These are phyloP conservation scores for Trachelus tabidus DNA, from an alignment of 2,888 invertebrate genomes.

Conservation along the genomic window DNA sequence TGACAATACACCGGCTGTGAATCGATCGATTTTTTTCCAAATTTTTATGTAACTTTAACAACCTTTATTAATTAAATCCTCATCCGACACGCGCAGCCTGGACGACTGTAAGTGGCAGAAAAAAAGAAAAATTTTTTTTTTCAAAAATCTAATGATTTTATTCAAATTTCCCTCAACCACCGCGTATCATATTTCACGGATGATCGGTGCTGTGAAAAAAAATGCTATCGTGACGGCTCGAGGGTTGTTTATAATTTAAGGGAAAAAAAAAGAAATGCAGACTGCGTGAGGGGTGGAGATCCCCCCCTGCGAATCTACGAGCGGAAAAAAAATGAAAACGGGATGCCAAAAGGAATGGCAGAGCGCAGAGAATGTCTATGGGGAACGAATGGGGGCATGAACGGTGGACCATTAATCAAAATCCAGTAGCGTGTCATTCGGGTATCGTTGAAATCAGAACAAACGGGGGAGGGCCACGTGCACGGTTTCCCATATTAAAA, in stretches of 20 bases:
- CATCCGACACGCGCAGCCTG: not conserved
- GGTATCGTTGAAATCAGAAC: constrained; percentile 47
- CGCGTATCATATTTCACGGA: not conserved
- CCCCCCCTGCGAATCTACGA: not conserved
- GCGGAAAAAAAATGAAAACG: not conserved
- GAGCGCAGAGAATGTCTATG: not conserved
- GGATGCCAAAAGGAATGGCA: not conserved
- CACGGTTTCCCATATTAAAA: constrained; percentile 7
- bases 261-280: not conserved
- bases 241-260: not conserved
- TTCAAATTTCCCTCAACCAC: not conserved
- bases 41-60: not conserved
- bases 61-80: not conserved
- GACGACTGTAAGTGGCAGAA: not conserved
- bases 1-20: not conserved
- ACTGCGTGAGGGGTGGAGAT: not conserved
- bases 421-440: constrained; percentile 34
- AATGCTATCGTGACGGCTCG: not conserved
- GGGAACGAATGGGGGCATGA: constrained; percentile 11
- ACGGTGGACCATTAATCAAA: constrained; percentile 46
- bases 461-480: constrained; percentile 23
- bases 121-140: not conserved
- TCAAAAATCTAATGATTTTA: not conserved
- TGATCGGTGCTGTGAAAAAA: not conserved
- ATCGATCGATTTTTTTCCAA: not conserved